Evolutionary conservation across 2,113 vertebrate species (phyloP), one percentile per base, ranked within the genome.

Genomic region (Paraplagusia blochii): DNA sequence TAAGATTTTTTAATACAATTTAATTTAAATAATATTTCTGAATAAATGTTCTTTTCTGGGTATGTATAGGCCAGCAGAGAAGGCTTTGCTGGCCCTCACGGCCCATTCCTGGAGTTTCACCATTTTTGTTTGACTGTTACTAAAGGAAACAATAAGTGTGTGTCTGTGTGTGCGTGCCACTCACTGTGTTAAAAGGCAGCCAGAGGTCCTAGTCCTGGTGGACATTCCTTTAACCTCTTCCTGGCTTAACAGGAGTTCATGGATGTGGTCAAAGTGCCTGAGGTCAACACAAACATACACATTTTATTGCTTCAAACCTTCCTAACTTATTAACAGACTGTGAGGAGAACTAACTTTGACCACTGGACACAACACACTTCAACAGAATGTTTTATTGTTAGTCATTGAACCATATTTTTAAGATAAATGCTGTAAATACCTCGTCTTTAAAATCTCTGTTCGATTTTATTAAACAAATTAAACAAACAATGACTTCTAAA

Each of bases 201-300:
- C 55, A 33, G 7, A 42, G 69, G 55, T 63, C 57, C 66, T 66
- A 66, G 55, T 63, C 57, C 66, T 66, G 53, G 16, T 42, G 60
- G 57, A 40, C 47, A 54, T 29, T 55, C 68, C 59, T 66, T 77
- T 44, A 61, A 77, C 65, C 60, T 29, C 40, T 63, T 69, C 74
- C 74, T 46, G 58, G 40, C 35, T 68, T 44, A 19, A 63, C 44
- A 35, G 29, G 44, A 67, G 66, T 53, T 16, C 74, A 68, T 1
- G 58, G 53, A 39, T 17, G 11, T 52, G 53, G 59, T 69, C 54
- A 54, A 16, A 76, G 69, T 75, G 73, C 72, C 47, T 67, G 66
- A 8, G 15, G n/a, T 16, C 43, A 52, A 58, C 35, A 39, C 39
- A 44, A 34, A 38, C 38, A 17, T 17, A 34, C 11, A 13, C 11